Evolutionary conservation across 2,888 invertebrate species (phyloP), one percentile per base, ranked within the genome.

Genomic region (Rapana venosa): DNA sequence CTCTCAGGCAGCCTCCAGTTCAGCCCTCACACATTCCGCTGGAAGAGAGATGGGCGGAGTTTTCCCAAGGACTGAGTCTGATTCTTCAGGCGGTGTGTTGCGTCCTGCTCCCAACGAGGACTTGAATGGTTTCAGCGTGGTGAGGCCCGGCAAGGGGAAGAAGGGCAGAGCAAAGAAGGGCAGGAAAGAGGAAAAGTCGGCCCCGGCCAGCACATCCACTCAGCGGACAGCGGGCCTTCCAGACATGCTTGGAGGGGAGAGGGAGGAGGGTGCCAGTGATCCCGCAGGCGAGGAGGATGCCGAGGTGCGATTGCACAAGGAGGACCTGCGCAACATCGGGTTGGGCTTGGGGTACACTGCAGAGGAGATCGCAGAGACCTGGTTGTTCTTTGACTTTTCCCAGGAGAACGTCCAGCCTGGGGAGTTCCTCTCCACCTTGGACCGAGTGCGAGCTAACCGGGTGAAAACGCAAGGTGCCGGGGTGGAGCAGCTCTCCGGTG

Each of bases 351-450:
- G 88, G 13, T 89, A 91, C 56, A 74, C 77, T 6, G n/a, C 35
- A n/a, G 58, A 87, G 47, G 91, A 88, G 56, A 88, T 91, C 30
- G 89, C 88, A 13, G 89, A 86, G 58, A 88, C 87, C 22, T 74
- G 89, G 11, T 22, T 13, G 20, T 86, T 86, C 22, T 86, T 86
- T n/a, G 86, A 86, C 30, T 86, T 66, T 26, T 32, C 35, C 66
- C 30, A 58, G 83, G 58, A 85, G 30, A 56, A 1, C 2, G 58
- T 85, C 6, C n/a, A 35, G 15, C 86, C 86, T 20, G 17, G 6
- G 0, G 35, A 86, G 66, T 86, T 86, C 30, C 66, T 86, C 35
- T 0, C 17, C 2, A 66, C 86, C 20, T 8, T 86, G 61, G 86
- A 86, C 26, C 66, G 35, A 1, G 86, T 86, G 17, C 86, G 86